These are phyloP conservation scores for Arvicanthis niloticus DNA, from an alignment of 2,113 vertebrate genomes.

Conservation along the genomic window DNA sequence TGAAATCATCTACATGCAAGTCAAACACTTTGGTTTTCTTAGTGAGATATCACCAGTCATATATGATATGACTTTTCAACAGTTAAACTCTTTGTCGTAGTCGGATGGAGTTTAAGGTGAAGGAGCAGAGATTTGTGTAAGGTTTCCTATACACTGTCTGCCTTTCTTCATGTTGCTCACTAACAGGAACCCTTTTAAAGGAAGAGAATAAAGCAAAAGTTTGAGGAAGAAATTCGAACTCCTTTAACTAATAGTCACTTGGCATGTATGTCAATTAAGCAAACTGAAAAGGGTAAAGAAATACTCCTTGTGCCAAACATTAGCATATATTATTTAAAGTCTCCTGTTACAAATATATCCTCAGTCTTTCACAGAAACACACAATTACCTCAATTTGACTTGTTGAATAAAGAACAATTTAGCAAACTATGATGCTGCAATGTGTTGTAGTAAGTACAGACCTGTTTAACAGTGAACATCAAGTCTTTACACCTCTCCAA, in stretches of 20 bases:
- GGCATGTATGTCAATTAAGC: conserved; percentile 2
- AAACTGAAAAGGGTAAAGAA: conserved; percentile 29
- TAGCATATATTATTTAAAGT: conserved; percentile 46
- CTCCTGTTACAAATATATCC: background rate
- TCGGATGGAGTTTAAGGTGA: conserved; percentile 43
- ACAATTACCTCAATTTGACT: conserved; percentile 43
- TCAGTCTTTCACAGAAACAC: conserved; percentile 34
- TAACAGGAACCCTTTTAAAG: conserved; percentile 6
- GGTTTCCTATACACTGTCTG: conserved; percentile 11
- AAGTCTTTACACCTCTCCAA: conserved; percentile 50
- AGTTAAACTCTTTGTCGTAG: conserved; percentile 74
- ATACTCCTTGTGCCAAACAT: background rate
- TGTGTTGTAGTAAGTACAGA: background rate
- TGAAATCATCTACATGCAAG: conserved; percentile 78
- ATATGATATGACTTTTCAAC: conserved; percentile 80
- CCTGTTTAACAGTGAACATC: conserved; percentile 3
- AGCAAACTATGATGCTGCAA: conserved; percentile 31
- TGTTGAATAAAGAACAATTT: conserved; percentile 4
- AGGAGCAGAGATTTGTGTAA: conserved; percentile 34
- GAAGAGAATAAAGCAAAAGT: conserved; percentile 55
- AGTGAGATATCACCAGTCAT: conserved; percentile 66
- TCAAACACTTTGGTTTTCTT: conserved; percentile 82
- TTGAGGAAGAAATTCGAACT: conserved; percentile 58
- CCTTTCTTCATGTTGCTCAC: conserved; percentile 29
- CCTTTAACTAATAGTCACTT: background rate